A percentile compares a stretch with the other conserved stretches of the same genome.
phyloP scores from a whole-genome alignment of 2,113 vertebrate genomes.

The Ctenodactylus gundi region DNA sequence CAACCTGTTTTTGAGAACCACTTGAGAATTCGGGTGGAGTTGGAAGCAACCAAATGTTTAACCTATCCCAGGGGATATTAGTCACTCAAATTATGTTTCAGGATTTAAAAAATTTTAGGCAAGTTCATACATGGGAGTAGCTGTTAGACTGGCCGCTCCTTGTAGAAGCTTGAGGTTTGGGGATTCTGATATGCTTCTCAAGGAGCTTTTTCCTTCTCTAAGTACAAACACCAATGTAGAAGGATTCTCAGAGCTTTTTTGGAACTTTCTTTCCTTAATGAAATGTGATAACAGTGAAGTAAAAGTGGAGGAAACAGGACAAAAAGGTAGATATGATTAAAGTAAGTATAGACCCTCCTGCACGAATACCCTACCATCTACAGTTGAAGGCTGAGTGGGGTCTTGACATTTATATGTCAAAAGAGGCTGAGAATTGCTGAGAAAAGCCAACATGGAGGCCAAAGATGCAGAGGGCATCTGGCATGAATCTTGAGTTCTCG shows the following conservation, averaged over 20 bases:
- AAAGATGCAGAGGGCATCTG: background rate
- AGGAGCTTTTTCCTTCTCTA: background rate
- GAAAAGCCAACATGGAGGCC: background rate
- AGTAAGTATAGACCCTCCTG: background rate
- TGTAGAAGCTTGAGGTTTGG: constrained; percentile 48
- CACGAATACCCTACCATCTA: too few species aligned
- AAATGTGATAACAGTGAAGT: background rate
- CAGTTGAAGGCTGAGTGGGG: background rate
- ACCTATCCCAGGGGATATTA: constrained; percentile 69
- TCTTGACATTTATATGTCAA: background rate
- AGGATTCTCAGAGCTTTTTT: background rate
- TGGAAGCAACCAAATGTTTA: constrained; percentile 53
- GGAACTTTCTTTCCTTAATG: constrained; percentile 3
- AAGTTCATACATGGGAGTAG: constrained; percentile 63
- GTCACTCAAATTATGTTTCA: constrained; percentile 70
- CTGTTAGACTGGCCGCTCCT: constrained; percentile 65
- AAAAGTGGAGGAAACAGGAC: background rate
- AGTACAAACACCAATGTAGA: background rate
- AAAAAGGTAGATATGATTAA: background rate
- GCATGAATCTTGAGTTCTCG: background rate
- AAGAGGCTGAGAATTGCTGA: background rate
- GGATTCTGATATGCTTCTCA: constrained; percentile 54
- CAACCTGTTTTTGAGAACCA: constrained; percentile 52
- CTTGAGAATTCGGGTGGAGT: constrained; percentile 66
- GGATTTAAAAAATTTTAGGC: constrained; percentile 55